These are phyloP conservation scores for Drosophila cracens DNA, from an alignment of 2,888 invertebrate genomes.

Conservation along the genomic window DNA sequence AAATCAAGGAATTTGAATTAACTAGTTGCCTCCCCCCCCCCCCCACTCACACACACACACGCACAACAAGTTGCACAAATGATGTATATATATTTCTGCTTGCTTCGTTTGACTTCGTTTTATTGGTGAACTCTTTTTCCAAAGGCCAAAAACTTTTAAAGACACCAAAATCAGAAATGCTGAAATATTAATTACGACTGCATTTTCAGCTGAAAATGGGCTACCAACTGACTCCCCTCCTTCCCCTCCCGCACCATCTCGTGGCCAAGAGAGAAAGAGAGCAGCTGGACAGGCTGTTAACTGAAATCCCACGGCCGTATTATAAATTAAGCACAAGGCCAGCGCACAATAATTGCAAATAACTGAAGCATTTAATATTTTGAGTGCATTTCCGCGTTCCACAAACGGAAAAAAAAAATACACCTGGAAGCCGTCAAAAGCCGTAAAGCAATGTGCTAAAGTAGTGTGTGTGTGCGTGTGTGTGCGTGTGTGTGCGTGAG, in stretches of 20 bases:
- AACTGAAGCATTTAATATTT: conserved; percentile 82
- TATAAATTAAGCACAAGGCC: conserved; percentile 75
- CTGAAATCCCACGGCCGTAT: conserved; percentile 40
- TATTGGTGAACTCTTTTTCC: not conserved
- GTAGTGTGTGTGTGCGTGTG: not conserved
- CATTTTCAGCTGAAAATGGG: not conserved
- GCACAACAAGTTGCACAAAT: not conserved
- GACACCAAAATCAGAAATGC: not conserved
- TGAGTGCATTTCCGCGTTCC: conserved; percentile 81
- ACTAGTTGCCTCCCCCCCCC: conserved; percentile 1
- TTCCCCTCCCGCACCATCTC: not conserved
- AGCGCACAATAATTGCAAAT: conserved; percentile 72
- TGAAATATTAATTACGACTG: not conserved
- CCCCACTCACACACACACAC: not conserved
- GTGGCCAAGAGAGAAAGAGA: not conserved
- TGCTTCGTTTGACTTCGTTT: not conserved
- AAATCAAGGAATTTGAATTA: conserved; percentile 25
- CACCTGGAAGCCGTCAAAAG: conserved; percentile 1
- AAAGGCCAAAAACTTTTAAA: not conserved
- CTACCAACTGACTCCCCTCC: not conserved
- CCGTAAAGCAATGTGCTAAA: conserved; percentile 24
- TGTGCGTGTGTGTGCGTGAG: not conserved
- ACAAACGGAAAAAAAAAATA: conserved; percentile 16
- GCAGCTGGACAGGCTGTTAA: conserved; percentile 26
- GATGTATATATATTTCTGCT: not conserved